These are phyloP conservation scores for Acrocephalus scirpaceus DNA, from an alignment of 2,797 vertebrate genomes.

Conservation along the genomic window DNA sequence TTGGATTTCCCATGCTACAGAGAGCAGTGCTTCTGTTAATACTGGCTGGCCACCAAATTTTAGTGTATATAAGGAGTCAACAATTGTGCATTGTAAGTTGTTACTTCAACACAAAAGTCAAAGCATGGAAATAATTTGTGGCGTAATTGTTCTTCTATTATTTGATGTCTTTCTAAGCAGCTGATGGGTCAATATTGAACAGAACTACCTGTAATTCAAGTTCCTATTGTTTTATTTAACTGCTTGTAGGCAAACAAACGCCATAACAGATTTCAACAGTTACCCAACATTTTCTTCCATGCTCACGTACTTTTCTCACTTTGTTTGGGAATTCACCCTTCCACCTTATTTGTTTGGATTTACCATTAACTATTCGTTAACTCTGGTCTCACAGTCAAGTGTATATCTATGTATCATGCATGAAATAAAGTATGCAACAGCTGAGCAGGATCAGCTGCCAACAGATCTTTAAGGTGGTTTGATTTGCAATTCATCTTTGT, in stretches of 20 bases:
- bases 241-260: background rate
- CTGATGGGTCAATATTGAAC: conserved; percentile 63
- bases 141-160: conserved; percentile 31
- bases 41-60: conserved; percentile 41
- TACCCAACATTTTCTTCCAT: background rate
- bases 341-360: background rate
- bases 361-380: background rate
- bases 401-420: rapidly evolving
- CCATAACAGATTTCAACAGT: background rate
- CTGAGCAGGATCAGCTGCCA: background rate
- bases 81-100: conserved; percentile 42
- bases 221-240: conserved; percentile 51
- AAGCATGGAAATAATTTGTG: conserved; percentile 33
- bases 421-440: background rate
- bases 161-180: conserved; percentile 41
- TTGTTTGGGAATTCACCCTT: background rate
- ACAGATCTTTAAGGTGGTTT: background rate
- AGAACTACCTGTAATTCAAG: conserved; percentile 64
- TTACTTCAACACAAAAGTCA: conserved; percentile 37
- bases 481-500: background rate
- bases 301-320: background rate
- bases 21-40: conserved; percentile 35
- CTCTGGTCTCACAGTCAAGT: background rate
- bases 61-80: conserved; percentile 28
- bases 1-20: conserved; percentile 46